phyloP scores from a whole-genome alignment of 2,113 vertebrate species.

The Aythya baeri region DNA sequence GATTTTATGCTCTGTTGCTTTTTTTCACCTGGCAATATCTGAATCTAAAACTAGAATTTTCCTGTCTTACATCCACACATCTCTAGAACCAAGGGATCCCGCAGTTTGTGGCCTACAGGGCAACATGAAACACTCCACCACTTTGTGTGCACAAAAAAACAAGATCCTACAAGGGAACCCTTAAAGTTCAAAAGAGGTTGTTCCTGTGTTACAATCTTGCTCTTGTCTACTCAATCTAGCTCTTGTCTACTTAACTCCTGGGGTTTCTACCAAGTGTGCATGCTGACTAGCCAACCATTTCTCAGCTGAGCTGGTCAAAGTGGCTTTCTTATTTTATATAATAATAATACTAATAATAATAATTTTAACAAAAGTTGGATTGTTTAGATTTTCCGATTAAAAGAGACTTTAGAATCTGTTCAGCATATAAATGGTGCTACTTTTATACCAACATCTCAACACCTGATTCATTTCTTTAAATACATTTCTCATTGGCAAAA shows the following conservation, averaged over 20 bases:
- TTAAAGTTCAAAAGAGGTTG: not conserved
- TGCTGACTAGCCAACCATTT: not conserved
- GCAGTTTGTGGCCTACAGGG: not conserved
- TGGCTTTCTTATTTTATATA: not conserved
- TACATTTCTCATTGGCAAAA: not conserved
- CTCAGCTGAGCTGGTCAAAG: not conserved
- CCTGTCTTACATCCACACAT: not conserved
- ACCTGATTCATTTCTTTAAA: not conserved
- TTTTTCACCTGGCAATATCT: not conserved
- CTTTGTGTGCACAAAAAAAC: not conserved
- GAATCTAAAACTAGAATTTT: not conserved
- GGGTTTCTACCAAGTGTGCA: not conserved
- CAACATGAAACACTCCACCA: accelerated
- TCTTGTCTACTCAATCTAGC: not conserved
- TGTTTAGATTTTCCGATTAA: not conserved
- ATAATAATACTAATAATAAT: too few species aligned
- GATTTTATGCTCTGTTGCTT: not conserved
- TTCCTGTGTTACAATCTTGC: not conserved
- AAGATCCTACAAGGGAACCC: not conserved
- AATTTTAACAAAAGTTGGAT: not conserved
- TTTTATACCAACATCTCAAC: not conserved
- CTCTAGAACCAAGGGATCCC: not conserved
- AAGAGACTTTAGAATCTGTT: not conserved
- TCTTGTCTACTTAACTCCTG: not conserved
- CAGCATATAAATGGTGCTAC: not conserved